These are phyloP conservation scores for Craseonycteris thonglongyai DNA, from an alignment of 2,113 vertebrate species.

Conservation along the genomic window DNA sequence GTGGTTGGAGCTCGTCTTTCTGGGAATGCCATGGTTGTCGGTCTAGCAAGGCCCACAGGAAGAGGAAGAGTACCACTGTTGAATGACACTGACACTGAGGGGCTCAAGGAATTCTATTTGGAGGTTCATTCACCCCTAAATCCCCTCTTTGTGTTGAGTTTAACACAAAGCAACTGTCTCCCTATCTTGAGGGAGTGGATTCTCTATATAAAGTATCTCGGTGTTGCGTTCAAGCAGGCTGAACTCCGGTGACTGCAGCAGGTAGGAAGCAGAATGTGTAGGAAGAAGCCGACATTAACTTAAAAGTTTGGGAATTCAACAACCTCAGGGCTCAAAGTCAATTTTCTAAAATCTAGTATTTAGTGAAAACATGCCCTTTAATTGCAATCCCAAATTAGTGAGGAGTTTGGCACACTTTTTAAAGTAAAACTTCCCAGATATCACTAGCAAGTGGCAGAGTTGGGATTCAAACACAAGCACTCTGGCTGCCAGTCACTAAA, in stretches of 20 bases:
- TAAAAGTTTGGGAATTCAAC: not conserved
- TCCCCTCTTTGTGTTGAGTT: not conserved
- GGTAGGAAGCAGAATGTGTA: not conserved
- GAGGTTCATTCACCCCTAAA: not conserved
- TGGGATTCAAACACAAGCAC: not conserved
- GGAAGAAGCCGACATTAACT: not conserved
- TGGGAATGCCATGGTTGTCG: not conserved
- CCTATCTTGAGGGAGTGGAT: not conserved
- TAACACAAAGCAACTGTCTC: not conserved
- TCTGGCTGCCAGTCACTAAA: not conserved
- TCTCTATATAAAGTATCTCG: not conserved
- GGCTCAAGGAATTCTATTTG: not conserved
- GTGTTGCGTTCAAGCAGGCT: not conserved
- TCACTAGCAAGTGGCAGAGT: not conserved
- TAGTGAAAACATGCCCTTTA: not conserved
- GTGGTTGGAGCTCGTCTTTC: not conserved
- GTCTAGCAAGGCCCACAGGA: not conserved
- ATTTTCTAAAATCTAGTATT: not conserved
- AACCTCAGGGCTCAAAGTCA: not conserved
- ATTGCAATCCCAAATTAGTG: not conserved
- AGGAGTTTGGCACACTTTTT: not conserved
- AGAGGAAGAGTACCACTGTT: not conserved
- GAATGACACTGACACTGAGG: not conserved
- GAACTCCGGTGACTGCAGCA: not conserved
- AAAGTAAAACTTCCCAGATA: not conserved